These are phyloP conservation scores for Saccostrea glomerata DNA, from an alignment of 1,140 invertebrate genomes.

Conservation along the genomic window DNA sequence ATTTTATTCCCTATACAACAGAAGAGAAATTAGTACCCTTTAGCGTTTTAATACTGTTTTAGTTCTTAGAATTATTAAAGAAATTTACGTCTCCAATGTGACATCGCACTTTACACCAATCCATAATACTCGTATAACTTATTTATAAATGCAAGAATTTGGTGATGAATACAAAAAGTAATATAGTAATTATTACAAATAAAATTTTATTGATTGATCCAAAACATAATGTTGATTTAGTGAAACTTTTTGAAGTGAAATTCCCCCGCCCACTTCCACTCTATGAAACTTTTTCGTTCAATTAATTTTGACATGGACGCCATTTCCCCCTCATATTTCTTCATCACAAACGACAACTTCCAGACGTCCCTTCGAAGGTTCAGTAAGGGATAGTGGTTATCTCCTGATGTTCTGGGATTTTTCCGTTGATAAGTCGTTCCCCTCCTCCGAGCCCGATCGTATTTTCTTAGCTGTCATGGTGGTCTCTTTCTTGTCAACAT, in stretches of 20 bases:
- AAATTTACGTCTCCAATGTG: no score
- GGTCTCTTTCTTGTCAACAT: conserved; percentile 28
- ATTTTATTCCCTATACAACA: no score
- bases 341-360: background rate
- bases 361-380: background rate
- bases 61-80: no score
- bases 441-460: conserved; percentile 8
- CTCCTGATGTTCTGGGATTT: background rate
- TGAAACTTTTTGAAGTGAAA: background rate
- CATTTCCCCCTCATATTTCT: background rate
- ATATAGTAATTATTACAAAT: no score
- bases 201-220: no score
- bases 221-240: no score
- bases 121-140: no score
- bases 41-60: no score
- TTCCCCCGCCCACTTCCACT: conserved; percentile 14
- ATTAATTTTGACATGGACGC: background rate
- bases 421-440: background rate
- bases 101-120: no score
- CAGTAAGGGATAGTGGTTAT: background rate
- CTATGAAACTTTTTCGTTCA: background rate
- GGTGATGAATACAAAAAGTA: no score
- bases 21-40: no score
- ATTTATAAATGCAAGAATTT: no score
- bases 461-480: conserved; percentile 5